These are phyloP conservation scores for Hemiscyllium ocellatum DNA, from an alignment of 2,113 vertebrate species.

Conservation along the genomic window DNA sequence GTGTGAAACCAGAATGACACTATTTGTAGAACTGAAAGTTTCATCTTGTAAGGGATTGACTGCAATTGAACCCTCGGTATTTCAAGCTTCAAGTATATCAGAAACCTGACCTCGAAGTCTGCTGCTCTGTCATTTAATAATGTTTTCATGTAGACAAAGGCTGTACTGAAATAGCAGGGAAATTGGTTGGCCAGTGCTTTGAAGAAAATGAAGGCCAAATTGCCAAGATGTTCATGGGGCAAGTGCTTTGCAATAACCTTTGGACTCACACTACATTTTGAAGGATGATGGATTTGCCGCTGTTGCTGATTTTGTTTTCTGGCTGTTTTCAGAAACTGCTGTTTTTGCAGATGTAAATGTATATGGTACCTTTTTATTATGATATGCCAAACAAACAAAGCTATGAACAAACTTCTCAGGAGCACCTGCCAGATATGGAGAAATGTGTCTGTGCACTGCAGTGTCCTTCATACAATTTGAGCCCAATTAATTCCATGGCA, in stretches of 20 bases:
- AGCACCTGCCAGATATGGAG: constrained; percentile 54
- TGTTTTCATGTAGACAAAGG: constrained; percentile 74
- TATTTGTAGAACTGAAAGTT: constrained; percentile 69
- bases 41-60: constrained; percentile 68
- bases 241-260: constrained; percentile 80
- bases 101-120: constrained; percentile 51
- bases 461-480: constrained; percentile 56
- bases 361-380: constrained; percentile 64
- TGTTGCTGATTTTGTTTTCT: constrained; percentile 58
- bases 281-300: constrained; percentile 64
- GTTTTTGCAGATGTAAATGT: constrained; percentile 68
- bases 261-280: constrained; percentile 72
- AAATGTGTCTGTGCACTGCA: constrained; percentile 64
- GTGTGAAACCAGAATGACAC: constrained; percentile 72
- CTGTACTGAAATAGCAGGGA: constrained; percentile 72
- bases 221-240: constrained; percentile 75
- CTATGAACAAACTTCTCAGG: constrained; percentile 58
- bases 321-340: constrained; percentile 62
- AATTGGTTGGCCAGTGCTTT: constrained; percentile 74
- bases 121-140: constrained; percentile 73
- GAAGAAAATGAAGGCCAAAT: constrained; percentile 74
- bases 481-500: constrained; percentile 68
- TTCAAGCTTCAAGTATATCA: constrained; percentile 61
- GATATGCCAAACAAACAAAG: constrained; percentile 68
- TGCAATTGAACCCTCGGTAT: constrained; percentile 69